These are phyloP conservation scores for Leptopilina boulardi DNA, from an alignment of 1,140 invertebrate genomes.

Conservation along the genomic window DNA sequence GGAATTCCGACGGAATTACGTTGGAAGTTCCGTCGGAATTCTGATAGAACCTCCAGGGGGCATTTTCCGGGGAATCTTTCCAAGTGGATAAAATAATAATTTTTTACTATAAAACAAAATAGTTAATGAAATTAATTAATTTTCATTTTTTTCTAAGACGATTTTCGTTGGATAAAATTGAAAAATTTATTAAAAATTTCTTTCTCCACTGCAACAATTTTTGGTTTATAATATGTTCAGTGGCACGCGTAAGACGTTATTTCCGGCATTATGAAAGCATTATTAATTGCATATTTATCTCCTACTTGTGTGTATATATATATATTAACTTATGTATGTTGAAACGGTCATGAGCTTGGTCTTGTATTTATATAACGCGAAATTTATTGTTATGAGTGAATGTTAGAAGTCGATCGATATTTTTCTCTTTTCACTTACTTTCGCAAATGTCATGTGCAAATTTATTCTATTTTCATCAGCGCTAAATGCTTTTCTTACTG, in stretches of 20 bases:
- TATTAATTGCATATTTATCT: constrained; percentile 3
- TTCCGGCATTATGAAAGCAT: constrained; percentile 5
- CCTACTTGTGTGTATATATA: not conserved
- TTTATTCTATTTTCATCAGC: not conserved
- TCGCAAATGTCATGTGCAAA: constrained; percentile 25
- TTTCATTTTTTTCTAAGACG: too few species aligned
- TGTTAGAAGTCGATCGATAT: constrained; percentile 22
- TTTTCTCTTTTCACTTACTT: constrained; percentile 26
- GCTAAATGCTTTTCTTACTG: not conserved
- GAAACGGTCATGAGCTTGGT: constrained; percentile 18
- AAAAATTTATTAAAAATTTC: too few species aligned
- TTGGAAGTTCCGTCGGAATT: too few species aligned
- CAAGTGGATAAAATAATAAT: too few species aligned
- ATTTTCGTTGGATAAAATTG: not conserved
- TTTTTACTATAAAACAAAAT: too few species aligned
- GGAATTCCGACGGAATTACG: too few species aligned
- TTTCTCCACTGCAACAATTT: not conserved
- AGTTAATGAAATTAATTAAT: too few species aligned
- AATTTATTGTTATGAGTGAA: constrained; percentile 9
- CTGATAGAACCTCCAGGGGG: too few species aligned
- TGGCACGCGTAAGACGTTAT: not conserved
- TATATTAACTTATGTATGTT: not conserved
- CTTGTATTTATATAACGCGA: constrained; percentile 20
- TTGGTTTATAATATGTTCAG: constrained; percentile 6
- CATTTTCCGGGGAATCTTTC: too few species aligned